Conservation (phyloP, 2,113 vertebrate genomes). For the Erythrocercus mccallii region DNA sequence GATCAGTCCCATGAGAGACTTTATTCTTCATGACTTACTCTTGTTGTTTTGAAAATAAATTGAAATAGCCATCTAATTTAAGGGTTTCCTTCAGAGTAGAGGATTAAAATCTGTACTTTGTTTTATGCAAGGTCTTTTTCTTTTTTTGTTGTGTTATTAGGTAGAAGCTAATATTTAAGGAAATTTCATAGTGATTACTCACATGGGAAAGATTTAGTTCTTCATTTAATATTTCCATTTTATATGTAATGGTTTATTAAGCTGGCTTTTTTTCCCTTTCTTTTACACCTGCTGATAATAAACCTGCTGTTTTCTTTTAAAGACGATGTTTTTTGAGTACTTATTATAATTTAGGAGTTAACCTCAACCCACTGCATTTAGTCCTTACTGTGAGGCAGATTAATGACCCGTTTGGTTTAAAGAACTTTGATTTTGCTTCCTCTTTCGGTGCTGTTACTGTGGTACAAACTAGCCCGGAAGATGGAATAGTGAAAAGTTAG, state of each 20-base stretch:
- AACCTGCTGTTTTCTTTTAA: constrained; percentile 45
- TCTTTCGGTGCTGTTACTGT: not conserved
- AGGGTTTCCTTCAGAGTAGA: not conserved
- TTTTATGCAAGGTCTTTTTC: not conserved
- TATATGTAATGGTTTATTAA: constrained; percentile 15
- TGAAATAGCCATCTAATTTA: not conserved
- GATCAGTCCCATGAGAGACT: constrained; percentile 25
- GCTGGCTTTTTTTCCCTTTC: not conserved
- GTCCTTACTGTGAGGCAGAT: constrained; percentile 29
- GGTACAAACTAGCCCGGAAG: not conserved
- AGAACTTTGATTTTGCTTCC: constrained; percentile 44
- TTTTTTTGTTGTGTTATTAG: constrained; percentile 7
- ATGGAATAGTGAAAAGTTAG: not conserved
- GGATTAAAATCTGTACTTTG: not conserved
- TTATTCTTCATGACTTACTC: constrained; percentile 1
- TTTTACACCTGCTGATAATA: not conserved
- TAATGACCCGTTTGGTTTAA: constrained; percentile 17
- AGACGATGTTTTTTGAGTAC: constrained; percentile 28
- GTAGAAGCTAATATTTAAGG: constrained; percentile 9
- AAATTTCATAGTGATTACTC: not conserved
- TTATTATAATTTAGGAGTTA: constrained; percentile 57
- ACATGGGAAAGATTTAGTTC: not conserved
- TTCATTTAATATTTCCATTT: constrained; percentile 26
- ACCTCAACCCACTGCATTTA: constrained; percentile 7
- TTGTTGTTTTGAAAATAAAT: constrained; percentile 31